Percentiles rank a stretch among this genome's conserved stretches.
Evolutionary conservation across 2,113 vertebrate genomes (phyloP).

Genomic region (Corythornis madagascariensis): DNA sequence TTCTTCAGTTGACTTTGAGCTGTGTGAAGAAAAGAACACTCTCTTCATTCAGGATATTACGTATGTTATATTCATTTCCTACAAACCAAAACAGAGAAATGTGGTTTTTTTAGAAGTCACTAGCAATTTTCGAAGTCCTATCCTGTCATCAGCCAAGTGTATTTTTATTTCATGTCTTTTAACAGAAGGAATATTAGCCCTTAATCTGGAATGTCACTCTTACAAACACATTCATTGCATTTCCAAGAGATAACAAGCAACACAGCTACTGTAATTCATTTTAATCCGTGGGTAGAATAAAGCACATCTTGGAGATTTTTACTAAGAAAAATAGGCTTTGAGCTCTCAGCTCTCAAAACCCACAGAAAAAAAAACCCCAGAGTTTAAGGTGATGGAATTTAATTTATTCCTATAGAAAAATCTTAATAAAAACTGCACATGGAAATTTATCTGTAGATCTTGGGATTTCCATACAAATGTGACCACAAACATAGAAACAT

Average conservation of each 20-base stretch:
- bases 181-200: background rate
- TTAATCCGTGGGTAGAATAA: background rate
- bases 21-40: slow-evolving; percentile 79
- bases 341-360: background rate
- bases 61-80: slow-evolving; percentile 81
- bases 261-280: background rate
- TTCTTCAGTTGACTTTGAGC: slow-evolving; percentile 65
- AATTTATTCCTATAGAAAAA: background rate
- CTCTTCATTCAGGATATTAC: slow-evolving; percentile 74
- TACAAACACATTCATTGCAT: background rate
- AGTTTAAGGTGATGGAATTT: background rate
- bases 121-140: background rate
- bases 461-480: background rate
- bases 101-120: background rate
- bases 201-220: background rate
- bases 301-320: background rate
- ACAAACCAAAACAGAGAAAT: slow-evolving; percentile 25
- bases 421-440: background rate
- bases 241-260: background rate
- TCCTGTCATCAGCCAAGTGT: background rate
- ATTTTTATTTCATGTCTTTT: background rate
- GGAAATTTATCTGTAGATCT: background rate
- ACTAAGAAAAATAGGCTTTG: background rate
- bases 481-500: background rate
- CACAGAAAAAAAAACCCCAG: background rate